These are phyloP conservation scores for Eutrigla gurnardus DNA, from an alignment of 2,797 vertebrate species.

Conservation along the genomic window DNA sequence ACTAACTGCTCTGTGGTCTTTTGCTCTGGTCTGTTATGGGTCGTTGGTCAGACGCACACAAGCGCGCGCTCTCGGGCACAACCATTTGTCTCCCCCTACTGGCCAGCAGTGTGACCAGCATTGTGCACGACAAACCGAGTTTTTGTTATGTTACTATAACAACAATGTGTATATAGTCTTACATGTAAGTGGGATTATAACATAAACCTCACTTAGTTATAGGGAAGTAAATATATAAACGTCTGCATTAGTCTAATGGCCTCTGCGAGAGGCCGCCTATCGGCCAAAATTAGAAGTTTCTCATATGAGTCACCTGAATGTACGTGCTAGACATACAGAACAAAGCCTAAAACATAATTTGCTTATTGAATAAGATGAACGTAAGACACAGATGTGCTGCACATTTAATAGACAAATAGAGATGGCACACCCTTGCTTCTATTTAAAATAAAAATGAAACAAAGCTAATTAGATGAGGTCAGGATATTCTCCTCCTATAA, in stretches of 20 bases:
- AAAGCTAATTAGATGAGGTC: not conserved
- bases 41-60: slow-evolving; percentile 4
- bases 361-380: not conserved
- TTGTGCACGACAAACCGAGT: not conserved
- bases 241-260: not conserved
- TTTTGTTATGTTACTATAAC: slow-evolving; percentile 3
- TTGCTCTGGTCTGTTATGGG: slow-evolving; percentile 66
- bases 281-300: slow-evolving; percentile 18
- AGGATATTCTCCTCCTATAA: not conserved
- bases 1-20: slow-evolving; percentile 44
- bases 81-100: slow-evolving; percentile 68
- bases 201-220: fast-evolving
- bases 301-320: slow-evolving; percentile 25
- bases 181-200: not conserved
- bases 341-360: not conserved
- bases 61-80: slow-evolving; percentile 39
- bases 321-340: slow-evolving; percentile 24
- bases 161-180: too few relatives aligned
- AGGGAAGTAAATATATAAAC: not conserved
- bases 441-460: not conserved
- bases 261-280: slow-evolving; percentile 1
- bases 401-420: not conserved
- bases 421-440: too few relatives aligned
- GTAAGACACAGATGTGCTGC: too few relatives aligned
- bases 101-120: slow-evolving; percentile 16